Base-by-base conservation (phyloP, 2,888 invertebrate genomes). In the Eudemis profundana region DNA sequence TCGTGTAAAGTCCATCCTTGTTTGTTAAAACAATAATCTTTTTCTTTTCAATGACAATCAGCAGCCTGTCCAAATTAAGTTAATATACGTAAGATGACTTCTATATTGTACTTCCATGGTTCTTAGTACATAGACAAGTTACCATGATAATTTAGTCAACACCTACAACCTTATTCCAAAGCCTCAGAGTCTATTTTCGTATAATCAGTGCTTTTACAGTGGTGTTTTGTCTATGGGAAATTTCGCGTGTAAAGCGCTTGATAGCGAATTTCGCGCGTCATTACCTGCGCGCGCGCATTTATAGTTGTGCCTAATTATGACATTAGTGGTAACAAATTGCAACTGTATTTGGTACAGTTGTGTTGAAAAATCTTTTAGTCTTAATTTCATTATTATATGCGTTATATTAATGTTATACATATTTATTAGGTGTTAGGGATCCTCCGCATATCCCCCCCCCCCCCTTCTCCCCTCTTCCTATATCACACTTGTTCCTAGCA, bases 241-340 rank as follows among this genome's bases (percentile, higher is more conserved):
- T 42, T 54, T 54, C 54, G 36, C 44, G 59, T 65, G 46, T 65
- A 64, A 59, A 46, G 51, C 29, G 42, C 17, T 38, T 19, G 36
- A 51, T 14, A 27, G 38, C 27, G 38, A 46, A 51, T 65, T 65
- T 46, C 50, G n/a, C 59, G 64, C 59, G 17, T 42, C 51, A 65
- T 64, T 64, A 65, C 15, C 8, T n/a, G 36, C 19, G 23, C 27
- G 36, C 56, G 29, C 51, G 59, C 27, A 44, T 47, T 47, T 50
- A 51, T 3, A 53, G 50, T 33, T 51, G 59, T 27, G 38, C 44
- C 51, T 74, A 74, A 75, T 75, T 74, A 75, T 73, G 74, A 74
- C 74, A 71, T 75, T 74, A 71, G 67, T 64, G 71, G 68, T 72
- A 46, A 60, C 46, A 64, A 64, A 67, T 70, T 71, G 67, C 67